Evolutionary conservation across 1,140 invertebrate species (phyloP).

Genomic region (Tetragnatha versicolor): DNA sequence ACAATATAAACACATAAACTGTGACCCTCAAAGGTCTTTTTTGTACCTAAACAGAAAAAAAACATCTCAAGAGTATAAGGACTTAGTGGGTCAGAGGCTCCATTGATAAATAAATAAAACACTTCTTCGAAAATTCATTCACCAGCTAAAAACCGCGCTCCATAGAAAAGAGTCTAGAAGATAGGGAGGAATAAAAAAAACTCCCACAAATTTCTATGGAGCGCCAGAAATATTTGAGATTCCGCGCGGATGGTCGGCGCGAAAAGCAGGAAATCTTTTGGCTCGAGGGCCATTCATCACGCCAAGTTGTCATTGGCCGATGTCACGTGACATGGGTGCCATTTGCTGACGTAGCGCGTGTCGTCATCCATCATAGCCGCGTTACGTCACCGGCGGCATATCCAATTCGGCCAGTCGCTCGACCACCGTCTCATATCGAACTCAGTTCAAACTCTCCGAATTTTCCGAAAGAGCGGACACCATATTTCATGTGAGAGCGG

Average conservation of each 20-base stretch:
- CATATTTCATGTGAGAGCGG: slow-evolving; percentile 23
- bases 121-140: too few relatives aligned
- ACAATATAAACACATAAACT: too few relatives aligned
- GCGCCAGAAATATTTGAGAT: slow-evolving; percentile 36
- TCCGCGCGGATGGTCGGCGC: slow-evolving; percentile 16
- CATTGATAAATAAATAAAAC: too few relatives aligned
- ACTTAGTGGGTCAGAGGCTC: too few relatives aligned
- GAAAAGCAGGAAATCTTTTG: slow-evolving; percentile 5
- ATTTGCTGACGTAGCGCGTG: slow-evolving; percentile 28
- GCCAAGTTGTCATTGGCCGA: slow-evolving; percentile 7
- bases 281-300: slow-evolving; percentile 3
- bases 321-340: slow-evolving; percentile 37
- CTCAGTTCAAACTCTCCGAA: slow-evolving; percentile 25
- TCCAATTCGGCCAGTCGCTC: not conserved
- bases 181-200: too few relatives aligned
- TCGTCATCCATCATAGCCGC: slow-evolving; percentile 30
- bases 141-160: too few relatives aligned
- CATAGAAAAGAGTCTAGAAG: too few relatives aligned
- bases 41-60: too few relatives aligned
- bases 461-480: slow-evolving; percentile 25
- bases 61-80: too few relatives aligned
- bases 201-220: too few relatives aligned
- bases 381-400: slow-evolving; percentile 13
- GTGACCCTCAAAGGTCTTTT: too few relatives aligned
- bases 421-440: not conserved